A percentile compares a stretch with the other conserved stretches of the same genome.
These are phyloP conservation scores for Margarornis squamiger DNA, from an alignment of 2,797 vertebrate genomes.

Conservation along the genomic window DNA sequence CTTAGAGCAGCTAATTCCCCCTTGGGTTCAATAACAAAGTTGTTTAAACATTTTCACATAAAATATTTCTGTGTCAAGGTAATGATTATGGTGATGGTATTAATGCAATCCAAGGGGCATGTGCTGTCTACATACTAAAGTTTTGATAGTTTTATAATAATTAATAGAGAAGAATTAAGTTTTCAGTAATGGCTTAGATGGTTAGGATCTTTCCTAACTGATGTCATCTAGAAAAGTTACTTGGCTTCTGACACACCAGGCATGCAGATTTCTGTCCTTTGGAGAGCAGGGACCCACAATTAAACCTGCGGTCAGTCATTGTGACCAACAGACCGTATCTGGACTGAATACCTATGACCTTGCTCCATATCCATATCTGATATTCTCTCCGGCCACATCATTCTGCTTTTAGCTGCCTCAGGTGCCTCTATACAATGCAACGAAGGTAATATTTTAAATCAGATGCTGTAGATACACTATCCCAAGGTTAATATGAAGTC, in stretches of 20 bases:
- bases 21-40: neutral
- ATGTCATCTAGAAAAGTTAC: neutral
- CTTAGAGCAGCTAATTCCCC: neutral
- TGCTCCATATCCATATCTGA: fast-evolving
- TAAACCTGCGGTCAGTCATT: fast-evolving
- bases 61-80: neutral
- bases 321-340: fast-evolving
- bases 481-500: neutral
- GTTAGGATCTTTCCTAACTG: neutral
- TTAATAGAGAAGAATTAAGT: neutral
- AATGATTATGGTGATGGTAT: neutral
- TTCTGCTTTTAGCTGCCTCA: neutral
- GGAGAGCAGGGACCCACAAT: neutral
- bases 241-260: neutral
- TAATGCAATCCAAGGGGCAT: neutral
- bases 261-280: neutral
- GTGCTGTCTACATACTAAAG: neutral
- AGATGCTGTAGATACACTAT: neutral
- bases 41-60: neutral
- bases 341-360: neutral
- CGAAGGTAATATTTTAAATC: neutral
- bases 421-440: neutral
- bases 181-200: neutral
- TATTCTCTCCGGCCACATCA: neutral
- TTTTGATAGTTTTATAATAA: neutral